Evolutionary conservation across 2,888 invertebrate species (phyloP), one percentile per base, ranked within the genome.

Genomic region (Hipparchia sbordonii): DNA sequence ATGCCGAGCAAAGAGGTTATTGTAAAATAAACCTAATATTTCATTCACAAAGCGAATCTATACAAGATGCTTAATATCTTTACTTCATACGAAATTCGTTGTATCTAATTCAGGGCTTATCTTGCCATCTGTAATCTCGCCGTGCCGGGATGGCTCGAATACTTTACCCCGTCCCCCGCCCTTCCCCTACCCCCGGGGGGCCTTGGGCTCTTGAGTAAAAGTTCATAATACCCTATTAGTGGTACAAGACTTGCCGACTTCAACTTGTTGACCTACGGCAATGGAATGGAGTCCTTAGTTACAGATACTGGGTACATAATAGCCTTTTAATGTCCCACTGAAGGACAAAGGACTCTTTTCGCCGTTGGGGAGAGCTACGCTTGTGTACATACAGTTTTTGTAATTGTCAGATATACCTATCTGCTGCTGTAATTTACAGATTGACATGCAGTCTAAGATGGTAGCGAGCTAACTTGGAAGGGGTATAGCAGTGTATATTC

Each of bases 221-320:
- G 87, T 93, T 92, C 91, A 92, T 92, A 92, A 92, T 92, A 91
- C 91, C 91, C 90, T 90, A 92, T 92, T 92, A 91, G 90, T 85
- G 86, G 84, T 82, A 87, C 85, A 87, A 85, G 82, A 82, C 84
- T 84, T 80, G 82, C 80, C 80, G 84, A 86, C 86, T 85, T 87
- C 85, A 80, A 78, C 61, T 56, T 62, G 57, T 75, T 73, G 70
- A 86, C 83, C 82, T 79, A 77, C 82, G 76, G 67, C 72, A 65
- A 75, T 68, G 63, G 72, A 68, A 75, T 77, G 74, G 82, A 72
- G 72, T 71, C 61, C 61, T 70, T 72, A 72, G 66, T 69, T 67
- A 67, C 56, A 45, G 57, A 57, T 67, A 67, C 56, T 57, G 46
- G 13, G 10, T 54, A 46, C 39, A n/a, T 56, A 67, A 56, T 39